phyloP scores from a whole-genome alignment of 2,797 vertebrate genomes.

The Astyanax mexicanus region DNA sequence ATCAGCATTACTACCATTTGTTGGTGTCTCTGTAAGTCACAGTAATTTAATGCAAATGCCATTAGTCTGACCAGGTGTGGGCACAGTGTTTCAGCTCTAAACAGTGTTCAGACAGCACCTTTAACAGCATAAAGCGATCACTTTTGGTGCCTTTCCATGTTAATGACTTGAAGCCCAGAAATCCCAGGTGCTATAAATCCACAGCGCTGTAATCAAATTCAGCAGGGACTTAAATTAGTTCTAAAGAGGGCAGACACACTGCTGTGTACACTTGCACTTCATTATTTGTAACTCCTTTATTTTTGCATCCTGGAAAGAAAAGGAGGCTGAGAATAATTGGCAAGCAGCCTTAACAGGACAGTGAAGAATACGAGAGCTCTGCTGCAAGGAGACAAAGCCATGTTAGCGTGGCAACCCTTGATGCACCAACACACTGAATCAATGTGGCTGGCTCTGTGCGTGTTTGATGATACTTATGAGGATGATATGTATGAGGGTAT shows the following conservation, averaged over 20 bases:
- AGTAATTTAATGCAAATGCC: conserved; percentile 31
- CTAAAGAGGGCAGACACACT: conserved; percentile 58
- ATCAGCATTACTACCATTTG: not conserved
- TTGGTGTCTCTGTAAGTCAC: conserved; percentile 1
- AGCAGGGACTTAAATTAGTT: conserved; percentile 55
- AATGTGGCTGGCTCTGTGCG: conserved; percentile 55
- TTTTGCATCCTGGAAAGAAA: conserved; percentile 56
- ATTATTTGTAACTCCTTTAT: conserved; percentile 58
- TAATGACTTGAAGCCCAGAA: conserved; percentile 42
- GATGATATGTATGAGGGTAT: not conserved
- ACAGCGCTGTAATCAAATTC: conserved; percentile 58
- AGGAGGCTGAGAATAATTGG: conserved; percentile 77
- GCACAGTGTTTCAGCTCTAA: conserved; percentile 31
- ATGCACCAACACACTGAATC: conserved; percentile 76
- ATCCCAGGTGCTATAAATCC: conserved; percentile 55
- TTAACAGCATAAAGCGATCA: conserved; percentile 33
- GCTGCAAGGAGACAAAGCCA: conserved; percentile 70
- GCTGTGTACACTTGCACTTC: conserved; percentile 55
- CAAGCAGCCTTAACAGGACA: conserved; percentile 68
- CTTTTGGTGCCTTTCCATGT: conserved; percentile 33
- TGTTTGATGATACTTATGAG: not conserved
- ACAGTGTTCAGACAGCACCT: conserved; percentile 28
- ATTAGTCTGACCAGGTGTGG: conserved; percentile 40
- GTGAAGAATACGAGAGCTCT: conserved; percentile 75
- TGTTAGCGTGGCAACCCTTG: conserved; percentile 74